These are phyloP conservation scores for Rhinolophus sinicus DNA, from an alignment of 2,113 vertebrate species.

Conservation along the genomic window DNA sequence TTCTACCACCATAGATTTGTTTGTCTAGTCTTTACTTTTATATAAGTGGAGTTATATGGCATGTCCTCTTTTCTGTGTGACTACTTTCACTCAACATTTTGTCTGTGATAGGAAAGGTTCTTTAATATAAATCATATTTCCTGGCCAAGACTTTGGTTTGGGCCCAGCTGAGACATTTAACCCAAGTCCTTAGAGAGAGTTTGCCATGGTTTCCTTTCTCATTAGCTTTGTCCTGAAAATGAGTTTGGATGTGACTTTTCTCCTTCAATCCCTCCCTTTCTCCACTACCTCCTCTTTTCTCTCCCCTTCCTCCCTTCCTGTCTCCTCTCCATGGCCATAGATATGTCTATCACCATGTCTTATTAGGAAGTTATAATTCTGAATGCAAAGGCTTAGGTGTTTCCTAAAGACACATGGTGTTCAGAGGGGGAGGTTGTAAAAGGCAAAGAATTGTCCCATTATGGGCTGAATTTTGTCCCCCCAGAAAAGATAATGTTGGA, in stretches of 20 bases:
- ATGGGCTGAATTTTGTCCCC: not conserved
- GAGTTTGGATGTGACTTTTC: not conserved
- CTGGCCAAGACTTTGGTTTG: not conserved
- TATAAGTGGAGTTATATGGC: not conserved
- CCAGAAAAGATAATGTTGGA: not conserved
- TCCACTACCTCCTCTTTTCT: not conserved
- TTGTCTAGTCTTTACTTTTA: not conserved
- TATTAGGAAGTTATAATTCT: not conserved
- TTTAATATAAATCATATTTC: not conserved
- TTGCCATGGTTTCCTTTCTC: not conserved
- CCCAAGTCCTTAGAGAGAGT: not conserved
- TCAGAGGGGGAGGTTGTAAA: not conserved
- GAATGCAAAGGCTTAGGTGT: not conserved
- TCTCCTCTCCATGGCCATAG: not conserved
- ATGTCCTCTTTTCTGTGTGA: not conserved
- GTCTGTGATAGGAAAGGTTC: not conserved
- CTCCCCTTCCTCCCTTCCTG: not conserved
- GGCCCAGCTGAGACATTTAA: not conserved
- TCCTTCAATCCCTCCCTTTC: not conserved
- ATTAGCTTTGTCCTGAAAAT: not conserved
- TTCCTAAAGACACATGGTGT: not conserved
- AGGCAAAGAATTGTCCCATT: not conserved
- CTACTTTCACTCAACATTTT: conserved; percentile 2
- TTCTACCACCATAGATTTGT: not conserved
- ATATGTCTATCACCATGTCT: not conserved